phyloP scores from a whole-genome alignment of 2,888 invertebrate genomes.

The Plagodis dolabraria region DNA sequence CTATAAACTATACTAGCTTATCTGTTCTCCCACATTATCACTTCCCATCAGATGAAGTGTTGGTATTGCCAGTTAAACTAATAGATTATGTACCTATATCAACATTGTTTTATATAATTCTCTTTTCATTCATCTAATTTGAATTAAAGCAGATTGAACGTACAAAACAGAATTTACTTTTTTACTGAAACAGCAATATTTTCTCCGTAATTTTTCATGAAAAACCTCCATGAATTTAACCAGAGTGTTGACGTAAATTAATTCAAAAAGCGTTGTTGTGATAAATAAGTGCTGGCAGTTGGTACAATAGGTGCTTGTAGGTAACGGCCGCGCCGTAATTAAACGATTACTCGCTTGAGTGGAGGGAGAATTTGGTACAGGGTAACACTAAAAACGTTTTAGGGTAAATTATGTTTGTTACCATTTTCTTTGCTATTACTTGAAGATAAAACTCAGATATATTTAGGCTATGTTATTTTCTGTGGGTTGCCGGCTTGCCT shows the following conservation, averaged over 20 bases:
- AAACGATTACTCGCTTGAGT: constrained; percentile 28
- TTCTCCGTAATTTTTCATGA: constrained; percentile 16
- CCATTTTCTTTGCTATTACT: not conserved
- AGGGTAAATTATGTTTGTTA: constrained; percentile 3
- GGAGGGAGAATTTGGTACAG: constrained; percentile 12
- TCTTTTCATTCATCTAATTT: too few relatives aligned
- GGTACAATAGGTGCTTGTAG: constrained; percentile 27
- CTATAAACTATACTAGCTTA: too few relatives aligned
- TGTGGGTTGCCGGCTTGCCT: too few relatives aligned
- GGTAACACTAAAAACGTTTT: constrained; percentile 16
- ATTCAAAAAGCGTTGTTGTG: constrained; percentile 24
- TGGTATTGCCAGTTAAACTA: too few relatives aligned
- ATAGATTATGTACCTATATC: too few relatives aligned
- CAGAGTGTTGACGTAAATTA: constrained; percentile 26
- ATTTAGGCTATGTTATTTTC: too few relatives aligned
- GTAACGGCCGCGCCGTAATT: constrained; percentile 27
- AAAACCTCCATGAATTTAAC: constrained; percentile 2
- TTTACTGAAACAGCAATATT: constrained; percentile 3
- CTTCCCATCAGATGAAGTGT: too few relatives aligned
- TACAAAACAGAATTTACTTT: not conserved
- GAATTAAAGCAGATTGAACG: too few relatives aligned
- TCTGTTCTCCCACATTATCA: too few relatives aligned
- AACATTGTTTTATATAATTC: too few relatives aligned
- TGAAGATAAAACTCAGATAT: too few relatives aligned
- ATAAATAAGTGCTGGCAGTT: constrained; percentile 28